Evolutionary conservation across 2,113 vertebrate species (phyloP), one percentile per base, ranked within the genome.

Genomic region (Mustela lutreola): DNA sequence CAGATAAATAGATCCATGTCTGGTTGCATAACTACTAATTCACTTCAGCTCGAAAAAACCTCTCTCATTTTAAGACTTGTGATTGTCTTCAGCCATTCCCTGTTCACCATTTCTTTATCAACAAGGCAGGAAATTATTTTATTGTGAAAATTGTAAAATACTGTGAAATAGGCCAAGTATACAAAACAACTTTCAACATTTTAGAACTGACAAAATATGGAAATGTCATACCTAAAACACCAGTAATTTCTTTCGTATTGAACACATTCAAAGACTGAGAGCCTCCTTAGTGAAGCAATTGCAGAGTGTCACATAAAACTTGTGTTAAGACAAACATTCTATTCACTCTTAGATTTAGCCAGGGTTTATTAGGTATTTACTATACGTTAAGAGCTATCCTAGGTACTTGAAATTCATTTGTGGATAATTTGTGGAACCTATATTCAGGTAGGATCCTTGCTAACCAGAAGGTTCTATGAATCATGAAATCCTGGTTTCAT

Each of bases 161-260:
- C 26, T 26, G 16, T 87, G 62, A 83, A 95, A 87, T 89, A 86
- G 63, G 94, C 48, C 19, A 76, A 62, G 53, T 63, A 58, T 19
- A 58, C 48, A 79, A 95, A 97, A 62, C 85, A 96, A 65, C 26
- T 95, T 93, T 56, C 45, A 70, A 28, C n/a, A 79, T 79, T 75
- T 93, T 65, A 95, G 33, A 97, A 83, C 36, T 73, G 89, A 97
- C 42, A 95, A 80, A 83, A 89, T 50, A 33, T 42, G 73, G n/a
- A 62, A 96, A 84, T 81, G 85, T 50, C 24, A 48, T 11, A 82
- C 33, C 7, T 82, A 78, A 88, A 65, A 31, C 53, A 36, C n/a
- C 21, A 78, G 24, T 33, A 70, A 82, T 33, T 91, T 90, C 45
- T 79, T 65, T 70, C 26, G 56, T 45, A 45, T 26, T 26, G 28